Percentiles rank a stretch among this genome's conserved stretches.
These are phyloP conservation scores for Lacanobia oleracea DNA, from an alignment of 2,888 invertebrate genomes.

Conservation along the genomic window DNA sequence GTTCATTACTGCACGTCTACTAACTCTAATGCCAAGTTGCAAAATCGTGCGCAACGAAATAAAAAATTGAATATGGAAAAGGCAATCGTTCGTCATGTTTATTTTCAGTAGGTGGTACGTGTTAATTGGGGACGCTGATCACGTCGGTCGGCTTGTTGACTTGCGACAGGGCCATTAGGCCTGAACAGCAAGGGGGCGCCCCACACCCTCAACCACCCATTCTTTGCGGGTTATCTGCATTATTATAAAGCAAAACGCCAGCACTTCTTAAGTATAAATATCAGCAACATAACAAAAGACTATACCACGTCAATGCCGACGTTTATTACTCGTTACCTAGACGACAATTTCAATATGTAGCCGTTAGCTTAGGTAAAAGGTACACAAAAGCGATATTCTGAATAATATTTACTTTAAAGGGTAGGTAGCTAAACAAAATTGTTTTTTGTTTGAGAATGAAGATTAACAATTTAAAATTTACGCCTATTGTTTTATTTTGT, in stretches of 20 bases:
- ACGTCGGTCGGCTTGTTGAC: slow-evolving; percentile 84
- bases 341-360: slow-evolving; percentile 34
- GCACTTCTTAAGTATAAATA: slow-evolving; percentile 54
- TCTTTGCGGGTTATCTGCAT: slow-evolving; percentile 77
- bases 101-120: slow-evolving; percentile 78
- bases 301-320: slow-evolving; percentile 16
- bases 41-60: slow-evolving; percentile 35
- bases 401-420: slow-evolving; percentile 57
- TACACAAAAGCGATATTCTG: slow-evolving; percentile 43
- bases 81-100: slow-evolving; percentile 77
- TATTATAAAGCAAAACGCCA: slow-evolving; percentile 67
- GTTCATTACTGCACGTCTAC: neutral
- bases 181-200: slow-evolving; percentile 68
- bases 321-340: slow-evolving; percentile 33
- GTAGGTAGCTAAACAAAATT: slow-evolving; percentile 52
- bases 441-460: slow-evolving; percentile 60
- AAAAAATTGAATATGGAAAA: slow-evolving; percentile 64
- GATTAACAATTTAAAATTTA: slow-evolving; percentile 63
- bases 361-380: slow-evolving; percentile 47
- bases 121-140: slow-evolving; percentile 83
- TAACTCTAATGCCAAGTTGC: neutral
- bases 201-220: slow-evolving; percentile 69
- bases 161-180: slow-evolving; percentile 83
- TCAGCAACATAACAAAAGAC: slow-evolving; percentile 18
- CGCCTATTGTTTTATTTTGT: slow-evolving; percentile 57